A percentile compares a stretch with the other conserved stretches of the same genome.
Conservation (phyloP, 2,797 vertebrate genomes). For the Hafferia zeledoni region DNA sequence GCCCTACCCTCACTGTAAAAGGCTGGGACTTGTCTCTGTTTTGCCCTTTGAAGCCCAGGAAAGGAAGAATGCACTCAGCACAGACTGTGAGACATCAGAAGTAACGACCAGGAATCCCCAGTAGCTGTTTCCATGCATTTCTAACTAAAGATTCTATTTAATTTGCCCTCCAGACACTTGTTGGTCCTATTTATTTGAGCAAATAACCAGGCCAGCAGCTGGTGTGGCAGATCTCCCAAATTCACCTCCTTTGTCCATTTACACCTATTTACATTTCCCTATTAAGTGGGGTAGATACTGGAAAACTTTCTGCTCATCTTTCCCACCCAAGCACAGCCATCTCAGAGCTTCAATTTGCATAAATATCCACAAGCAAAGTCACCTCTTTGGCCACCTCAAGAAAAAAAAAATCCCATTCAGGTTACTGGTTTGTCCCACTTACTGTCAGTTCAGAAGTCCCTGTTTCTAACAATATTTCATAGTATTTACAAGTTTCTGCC, state of each 20-base stretch:
- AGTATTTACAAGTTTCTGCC: neutral
- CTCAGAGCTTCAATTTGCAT: neutral
- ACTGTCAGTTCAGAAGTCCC: neutral
- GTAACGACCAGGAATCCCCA: rapidly evolving
- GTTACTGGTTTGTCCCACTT: neutral
- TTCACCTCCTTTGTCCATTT: neutral
- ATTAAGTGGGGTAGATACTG: rapidly evolving
- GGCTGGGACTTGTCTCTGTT: neutral
- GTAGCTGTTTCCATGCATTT: neutral
- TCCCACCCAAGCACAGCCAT: neutral
- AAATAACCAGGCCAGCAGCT: neutral
- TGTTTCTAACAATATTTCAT: neutral
- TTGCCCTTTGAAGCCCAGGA: neutral
- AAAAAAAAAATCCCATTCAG: neutral
- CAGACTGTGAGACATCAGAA: neutral
- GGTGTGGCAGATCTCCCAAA: neutral
- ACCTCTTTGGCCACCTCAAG: neutral
- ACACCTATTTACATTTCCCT: neutral
- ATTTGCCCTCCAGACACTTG: neutral
- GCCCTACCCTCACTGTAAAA: neutral
- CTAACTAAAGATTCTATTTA: rapidly evolving
- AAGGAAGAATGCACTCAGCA: neutral
- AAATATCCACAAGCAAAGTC: neutral
- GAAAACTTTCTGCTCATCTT: neutral
- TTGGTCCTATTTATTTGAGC: neutral